Conservation (phyloP, 2,888 invertebrate species). For the Spodoptera littoralis region DNA sequence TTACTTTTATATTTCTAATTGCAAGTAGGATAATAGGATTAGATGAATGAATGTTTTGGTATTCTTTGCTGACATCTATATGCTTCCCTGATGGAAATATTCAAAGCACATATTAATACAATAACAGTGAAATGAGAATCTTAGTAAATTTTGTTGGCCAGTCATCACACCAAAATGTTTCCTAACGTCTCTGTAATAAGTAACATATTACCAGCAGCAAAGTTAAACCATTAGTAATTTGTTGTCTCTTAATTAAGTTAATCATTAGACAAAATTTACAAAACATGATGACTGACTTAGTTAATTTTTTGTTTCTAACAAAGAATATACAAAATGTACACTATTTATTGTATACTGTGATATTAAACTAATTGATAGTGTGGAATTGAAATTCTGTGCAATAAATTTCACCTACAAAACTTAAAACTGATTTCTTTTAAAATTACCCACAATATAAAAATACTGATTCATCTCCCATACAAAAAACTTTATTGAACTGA, state of each 20-base stretch:
- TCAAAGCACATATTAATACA: conserved; percentile 11
- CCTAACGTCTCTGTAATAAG: background rate
- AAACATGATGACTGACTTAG: conserved; percentile 60
- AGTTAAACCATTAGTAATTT: conserved; percentile 7
- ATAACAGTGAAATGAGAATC: conserved; percentile 9
- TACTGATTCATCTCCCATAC: background rate
- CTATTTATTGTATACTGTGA: conserved; percentile 66
- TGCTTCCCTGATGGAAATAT: conserved; percentile 2
- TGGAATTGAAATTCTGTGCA: conserved; percentile 52
- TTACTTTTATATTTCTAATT: background rate
- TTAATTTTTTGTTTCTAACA: conserved; percentile 50
- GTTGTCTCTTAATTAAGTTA: conserved; percentile 19
- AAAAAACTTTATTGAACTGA: background rate
- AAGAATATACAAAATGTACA: conserved; percentile 42
- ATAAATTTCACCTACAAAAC: conserved; percentile 48
- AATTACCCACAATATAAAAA: no score
- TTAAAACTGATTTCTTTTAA: conserved; percentile 3
- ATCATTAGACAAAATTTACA: conserved; percentile 20
- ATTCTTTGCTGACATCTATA: conserved; percentile 10
- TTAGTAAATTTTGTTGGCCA: conserved; percentile 1
- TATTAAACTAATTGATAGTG: conserved; percentile 63
- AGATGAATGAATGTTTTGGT: conserved; percentile 1
- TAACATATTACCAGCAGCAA: background rate
- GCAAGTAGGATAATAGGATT: background rate
- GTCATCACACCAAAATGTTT: conserved; percentile 12